A percentile compares a stretch with the other conserved stretches of the same genome.
phyloP scores from a whole-genome alignment of 2,888 invertebrate genomes.

The Ophion ventricosus region DNA sequence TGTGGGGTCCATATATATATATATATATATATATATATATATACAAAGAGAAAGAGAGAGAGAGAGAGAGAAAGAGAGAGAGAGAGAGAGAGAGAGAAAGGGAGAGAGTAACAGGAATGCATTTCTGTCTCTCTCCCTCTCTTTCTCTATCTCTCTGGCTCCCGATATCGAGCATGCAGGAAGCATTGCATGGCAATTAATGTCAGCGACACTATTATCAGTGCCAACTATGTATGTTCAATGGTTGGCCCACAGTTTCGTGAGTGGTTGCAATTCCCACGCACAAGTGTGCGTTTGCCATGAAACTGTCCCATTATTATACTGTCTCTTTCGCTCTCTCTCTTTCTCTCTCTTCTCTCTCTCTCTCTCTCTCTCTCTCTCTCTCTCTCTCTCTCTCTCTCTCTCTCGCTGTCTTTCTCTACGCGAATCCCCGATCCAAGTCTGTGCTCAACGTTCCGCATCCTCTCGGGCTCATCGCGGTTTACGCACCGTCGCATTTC shows the following conservation, averaged over 20 bases:
- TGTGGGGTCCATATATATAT: background rate
- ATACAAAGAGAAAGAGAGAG: too few species aligned
- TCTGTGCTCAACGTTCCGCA: background rate
- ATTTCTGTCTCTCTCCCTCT: conserved; percentile 14
- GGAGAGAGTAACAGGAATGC: too few species aligned
- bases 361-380: conserved; percentile 11
- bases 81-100: too few species aligned
- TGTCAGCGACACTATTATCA: conserved; percentile 78
- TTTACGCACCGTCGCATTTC: background rate
- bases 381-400: conserved; percentile 20
- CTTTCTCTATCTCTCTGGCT: conserved; percentile 54
- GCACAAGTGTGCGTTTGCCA: conserved; percentile 55
- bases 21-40: too few species aligned
- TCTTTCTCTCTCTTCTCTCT: background rate
- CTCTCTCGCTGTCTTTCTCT: background rate
- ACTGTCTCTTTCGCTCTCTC: conserved; percentile 14
- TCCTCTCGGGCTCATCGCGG: too few species aligned
- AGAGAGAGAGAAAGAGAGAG: too few species aligned
- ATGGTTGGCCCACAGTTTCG: conserved; percentile 70
- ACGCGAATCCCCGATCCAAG: conserved; percentile 9
- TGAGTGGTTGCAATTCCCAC: conserved; percentile 41
- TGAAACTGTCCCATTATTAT: conserved; percentile 69
- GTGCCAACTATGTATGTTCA: conserved; percentile 60
- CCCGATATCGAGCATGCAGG: conserved; percentile 61
- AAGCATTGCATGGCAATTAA: conserved; percentile 77